Percentiles rank a stretch among this genome's conserved stretches.
phyloP scores from a whole-genome alignment of 2,888 invertebrate species.

The Torymus aiolomorphi region DNA sequence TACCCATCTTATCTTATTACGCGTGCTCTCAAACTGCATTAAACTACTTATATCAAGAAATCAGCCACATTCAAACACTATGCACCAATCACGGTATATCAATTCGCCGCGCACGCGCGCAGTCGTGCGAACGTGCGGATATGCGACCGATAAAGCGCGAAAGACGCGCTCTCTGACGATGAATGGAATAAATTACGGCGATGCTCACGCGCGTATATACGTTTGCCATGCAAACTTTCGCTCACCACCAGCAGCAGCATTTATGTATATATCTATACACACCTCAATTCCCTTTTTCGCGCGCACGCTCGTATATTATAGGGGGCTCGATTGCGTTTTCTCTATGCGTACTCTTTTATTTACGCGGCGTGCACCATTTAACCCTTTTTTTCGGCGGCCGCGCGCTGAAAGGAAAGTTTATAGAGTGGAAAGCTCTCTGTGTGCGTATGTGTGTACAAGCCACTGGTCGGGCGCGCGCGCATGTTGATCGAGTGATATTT shows the following conservation, averaged over 20 bases:
- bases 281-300: too few relatives aligned
- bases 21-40: too few relatives aligned
- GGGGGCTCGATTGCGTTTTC: slow-evolving; percentile 34
- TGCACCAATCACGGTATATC: too few relatives aligned
- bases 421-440: slow-evolving; percentile 43
- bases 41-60: too few relatives aligned
- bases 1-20: too few relatives aligned
- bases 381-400: slow-evolving; percentile 5
- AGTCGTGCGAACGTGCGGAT: too few relatives aligned
- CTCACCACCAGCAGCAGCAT: too few relatives aligned
- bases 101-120: too few relatives aligned
- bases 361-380: neutral
- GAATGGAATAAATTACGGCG: slow-evolving; percentile 43
- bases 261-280: too few relatives aligned
- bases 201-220: neutral
- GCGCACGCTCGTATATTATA: slow-evolving; percentile 30
- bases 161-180: slow-evolving; percentile 2
- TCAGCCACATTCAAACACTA: too few relatives aligned
- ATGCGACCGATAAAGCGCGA: neutral
- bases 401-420: slow-evolving; percentile 43
- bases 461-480: slow-evolving; percentile 4
- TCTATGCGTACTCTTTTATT: slow-evolving; percentile 6
- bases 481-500: slow-evolving; percentile 47
- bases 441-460: neutral
- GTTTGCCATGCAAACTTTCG: slow-evolving; percentile 44